phyloP scores from a whole-genome alignment of 2,888 invertebrate genomes.

The Cosmia trapezina region DNA sequence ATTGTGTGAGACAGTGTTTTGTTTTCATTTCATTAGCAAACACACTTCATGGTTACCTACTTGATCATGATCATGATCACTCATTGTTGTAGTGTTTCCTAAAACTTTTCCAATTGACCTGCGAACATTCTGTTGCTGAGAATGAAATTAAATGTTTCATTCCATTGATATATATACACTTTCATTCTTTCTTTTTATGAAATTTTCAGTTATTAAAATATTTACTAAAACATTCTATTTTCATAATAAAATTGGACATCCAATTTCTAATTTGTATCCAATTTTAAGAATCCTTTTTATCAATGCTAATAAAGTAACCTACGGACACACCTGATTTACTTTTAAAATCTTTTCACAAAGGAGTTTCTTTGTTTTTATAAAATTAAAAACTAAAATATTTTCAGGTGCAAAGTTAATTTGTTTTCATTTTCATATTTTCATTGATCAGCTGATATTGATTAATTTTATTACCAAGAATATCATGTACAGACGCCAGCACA shows the following conservation, averaged over 20 bases:
- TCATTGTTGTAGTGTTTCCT: constrained; percentile 26
- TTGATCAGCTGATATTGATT: background rate
- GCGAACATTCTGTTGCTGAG: constrained; percentile 2
- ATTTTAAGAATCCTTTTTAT: background rate
- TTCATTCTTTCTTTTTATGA: background rate
- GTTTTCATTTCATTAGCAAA: constrained; percentile 34
- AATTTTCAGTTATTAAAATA: background rate
- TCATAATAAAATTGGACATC: too few relatives aligned
- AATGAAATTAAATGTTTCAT: background rate
- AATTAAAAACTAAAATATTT: background rate
- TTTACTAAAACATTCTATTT: background rate
- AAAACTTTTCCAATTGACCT: background rate
- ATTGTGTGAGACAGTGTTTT: constrained; percentile 17
- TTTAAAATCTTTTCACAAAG: background rate
- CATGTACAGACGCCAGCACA: too few relatives aligned
- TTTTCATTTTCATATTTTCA: background rate
- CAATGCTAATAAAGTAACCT: too few relatives aligned
- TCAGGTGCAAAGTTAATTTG: background rate
- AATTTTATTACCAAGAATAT: background rate
- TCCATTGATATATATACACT: too few relatives aligned
- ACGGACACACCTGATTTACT: background rate
- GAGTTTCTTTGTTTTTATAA: background rate
- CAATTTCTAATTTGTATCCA: constrained; percentile 1
- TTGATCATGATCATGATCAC: constrained; percentile 1
- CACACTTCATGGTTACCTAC: constrained; percentile 1